These are phyloP conservation scores for Embidobia sp. DNA, from an alignment of 2,888 invertebrate genomes.

Conservation along the genomic window DNA sequence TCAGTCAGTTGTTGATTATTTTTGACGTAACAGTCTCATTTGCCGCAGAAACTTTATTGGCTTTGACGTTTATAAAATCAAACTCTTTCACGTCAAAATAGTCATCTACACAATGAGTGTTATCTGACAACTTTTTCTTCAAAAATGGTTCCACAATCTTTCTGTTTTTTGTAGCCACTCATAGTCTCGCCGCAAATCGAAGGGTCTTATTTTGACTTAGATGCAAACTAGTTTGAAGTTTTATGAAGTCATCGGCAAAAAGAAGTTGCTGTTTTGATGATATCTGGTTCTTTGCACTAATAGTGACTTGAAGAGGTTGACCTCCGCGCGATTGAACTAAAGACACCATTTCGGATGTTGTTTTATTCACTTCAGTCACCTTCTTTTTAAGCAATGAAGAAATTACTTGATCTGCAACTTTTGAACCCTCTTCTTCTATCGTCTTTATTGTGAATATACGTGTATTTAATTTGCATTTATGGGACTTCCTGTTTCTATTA, in stretches of 20 bases:
- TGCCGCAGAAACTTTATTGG: not conserved
- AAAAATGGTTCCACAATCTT: constrained; percentile 7
- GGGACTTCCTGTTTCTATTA: too few species aligned
- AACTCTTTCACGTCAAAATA: not conserved
- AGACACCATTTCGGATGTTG: too few species aligned
- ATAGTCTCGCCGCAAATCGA: not conserved
- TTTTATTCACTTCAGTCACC: too few species aligned
- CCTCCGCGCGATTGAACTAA: not conserved
- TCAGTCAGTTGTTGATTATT: too few species aligned
- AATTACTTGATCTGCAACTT: too few species aligned
- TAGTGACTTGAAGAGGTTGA: not conserved
- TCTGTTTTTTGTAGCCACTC: not conserved
- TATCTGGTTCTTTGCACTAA: not conserved
- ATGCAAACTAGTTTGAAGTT: constrained; percentile 18
- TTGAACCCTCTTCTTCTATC: not conserved
- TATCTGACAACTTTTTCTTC: not conserved
- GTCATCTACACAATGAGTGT: not conserved
- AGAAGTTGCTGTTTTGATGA: not conserved
- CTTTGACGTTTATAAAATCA: constrained; percentile 6
- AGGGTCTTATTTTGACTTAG: not conserved
- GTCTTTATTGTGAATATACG: too few species aligned
- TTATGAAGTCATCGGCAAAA: not conserved
- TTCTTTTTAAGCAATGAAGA: not conserved
- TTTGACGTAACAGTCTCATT: not conserved
- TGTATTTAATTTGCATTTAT: too few species aligned